Base-by-base conservation (phyloP, 1,140 invertebrate species). In the Hycleus phaleratus region DNA sequence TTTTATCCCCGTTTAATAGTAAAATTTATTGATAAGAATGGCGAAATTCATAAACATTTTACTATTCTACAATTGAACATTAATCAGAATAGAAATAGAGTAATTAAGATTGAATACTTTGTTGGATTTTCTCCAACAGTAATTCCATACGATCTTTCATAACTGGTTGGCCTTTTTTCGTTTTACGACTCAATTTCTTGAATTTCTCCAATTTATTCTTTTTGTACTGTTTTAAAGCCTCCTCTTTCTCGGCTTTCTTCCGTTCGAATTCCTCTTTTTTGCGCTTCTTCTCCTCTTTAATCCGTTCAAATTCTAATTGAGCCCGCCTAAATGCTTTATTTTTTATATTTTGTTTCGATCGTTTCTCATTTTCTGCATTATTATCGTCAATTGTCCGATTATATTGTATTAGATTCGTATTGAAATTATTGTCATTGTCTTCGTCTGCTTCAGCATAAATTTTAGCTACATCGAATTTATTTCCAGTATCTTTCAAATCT, bases 111-210 rank as follows among this genome's bases (percentile, higher is more conserved):
- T 26, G 18, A 4, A 60, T n/a, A 52, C 42, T 60, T 44, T 63
- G 60, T 59, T 76, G 68, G 64, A 84, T 75, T 70, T 87, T 84
- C 63, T 88, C 82, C n/a, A 88, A 72, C 38, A 91, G 71, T 60
- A 88, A 67, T 71, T 90, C 81, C 62, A 90, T 74, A 66, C 87
- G 77, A 26, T 81, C 81, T 58, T 82, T 86, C 87, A 91, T 90
- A 0, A 89, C 74, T 3, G 87, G 87, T 68, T 91, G 88, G 7
- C 88, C 88, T 70, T 81, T 86, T 59, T 79, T 84, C 2, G 82
- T 91, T 69, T 83, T 87, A 65, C 82, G 84, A 26, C 81, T 83
- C 24, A 90, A 71, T 59, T 81, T 83, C 69, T 85, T 87, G 58
- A 78, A 83, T 49, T 79, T 82, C 38, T 82, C 76, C 8, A 79